Base-by-base conservation (phyloP, 2,113 vertebrate species). In the Strix aluco region DNA sequence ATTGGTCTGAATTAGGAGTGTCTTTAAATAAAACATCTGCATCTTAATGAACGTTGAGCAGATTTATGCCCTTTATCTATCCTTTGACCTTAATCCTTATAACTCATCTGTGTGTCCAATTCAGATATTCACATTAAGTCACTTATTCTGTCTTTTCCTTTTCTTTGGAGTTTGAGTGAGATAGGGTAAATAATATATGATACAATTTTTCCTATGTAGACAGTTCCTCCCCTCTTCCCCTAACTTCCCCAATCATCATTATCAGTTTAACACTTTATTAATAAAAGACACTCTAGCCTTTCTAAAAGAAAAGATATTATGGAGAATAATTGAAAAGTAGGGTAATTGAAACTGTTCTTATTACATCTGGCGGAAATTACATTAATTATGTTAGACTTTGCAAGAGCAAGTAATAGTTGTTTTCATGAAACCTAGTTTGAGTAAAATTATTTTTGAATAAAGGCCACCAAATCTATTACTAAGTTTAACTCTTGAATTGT, bases 31-130 rank as follows among this genome's bases (percentile, higher is more conserved):
- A 94, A 94, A 92, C 88, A 84, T 96, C 87, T 93, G 90, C 26
- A 54, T 92, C 62, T 55, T 96, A 95, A 95, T 95, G 90, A 91
- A 47, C 1, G 0, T 26, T 90, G 93, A 94, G 74, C 51, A 96
- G 93, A 91, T 93, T 96, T 92, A 96, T 94, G 90, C 13, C 58
- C 77, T 94, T 97, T 95, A 87, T 96, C 90, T 97, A 94, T 92
- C 96, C 91, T 96, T 94, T 96, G 95, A 95, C 93, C 94, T 86
- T 95, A 94, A 96, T 96, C 91, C 84, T 82, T 92, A 70, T 90
- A 96, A 85, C 42, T 97, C 80, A 89, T 92, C 59, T 72, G 36
- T 0, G 0, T 81, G 67, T 90, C 61, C 79, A 96, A 85, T 87
- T 93, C 73, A 80, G 83, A 62, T 71, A 79, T 57, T 86, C 90